Evolutionary conservation across 2,888 invertebrate species (phyloP).

Genomic region (Heliconius sara): DNA sequence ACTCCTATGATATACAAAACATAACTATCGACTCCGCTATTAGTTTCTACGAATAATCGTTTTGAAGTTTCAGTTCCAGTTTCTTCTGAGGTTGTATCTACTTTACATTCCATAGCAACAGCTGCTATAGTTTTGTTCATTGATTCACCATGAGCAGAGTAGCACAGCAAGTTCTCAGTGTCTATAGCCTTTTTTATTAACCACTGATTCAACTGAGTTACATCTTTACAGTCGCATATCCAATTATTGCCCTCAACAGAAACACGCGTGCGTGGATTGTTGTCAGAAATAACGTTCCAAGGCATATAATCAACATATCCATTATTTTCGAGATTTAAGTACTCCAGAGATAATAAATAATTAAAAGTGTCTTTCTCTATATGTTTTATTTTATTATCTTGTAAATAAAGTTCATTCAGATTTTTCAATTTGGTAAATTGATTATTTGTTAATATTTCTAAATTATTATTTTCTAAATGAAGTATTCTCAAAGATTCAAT

Average conservation of each 20-base stretch:
- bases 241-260: constrained; percentile 91
- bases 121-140: constrained; percentile 81
- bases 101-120: constrained; percentile 83
- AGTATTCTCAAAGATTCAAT: constrained; percentile 88
- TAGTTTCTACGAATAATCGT: constrained; percentile 85
- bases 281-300: constrained; percentile 87
- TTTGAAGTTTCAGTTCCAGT: constrained; percentile 84
- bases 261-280: constrained; percentile 87
- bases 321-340: constrained; percentile 90
- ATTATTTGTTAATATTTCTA: constrained; percentile 88
- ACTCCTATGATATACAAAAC: constrained; percentile 89
- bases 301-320: constrained; percentile 90
- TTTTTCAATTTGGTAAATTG: constrained; percentile 91
- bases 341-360: constrained; percentile 88
- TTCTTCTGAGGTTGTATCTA: constrained; percentile 86
- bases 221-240: constrained; percentile 91
- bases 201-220: constrained; percentile 88
- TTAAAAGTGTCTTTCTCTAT: constrained; percentile 91
- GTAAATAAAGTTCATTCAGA: constrained; percentile 89
- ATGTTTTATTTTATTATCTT: constrained; percentile 88
- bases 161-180: constrained; percentile 87
- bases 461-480: constrained; percentile 90
- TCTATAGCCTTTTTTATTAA: constrained; percentile 87
- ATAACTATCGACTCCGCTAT: constrained; percentile 88
- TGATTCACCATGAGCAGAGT: constrained; percentile 81